Base-by-base conservation (phyloP, 1,140 invertebrate genomes). In the Linepithema humile region DNA sequence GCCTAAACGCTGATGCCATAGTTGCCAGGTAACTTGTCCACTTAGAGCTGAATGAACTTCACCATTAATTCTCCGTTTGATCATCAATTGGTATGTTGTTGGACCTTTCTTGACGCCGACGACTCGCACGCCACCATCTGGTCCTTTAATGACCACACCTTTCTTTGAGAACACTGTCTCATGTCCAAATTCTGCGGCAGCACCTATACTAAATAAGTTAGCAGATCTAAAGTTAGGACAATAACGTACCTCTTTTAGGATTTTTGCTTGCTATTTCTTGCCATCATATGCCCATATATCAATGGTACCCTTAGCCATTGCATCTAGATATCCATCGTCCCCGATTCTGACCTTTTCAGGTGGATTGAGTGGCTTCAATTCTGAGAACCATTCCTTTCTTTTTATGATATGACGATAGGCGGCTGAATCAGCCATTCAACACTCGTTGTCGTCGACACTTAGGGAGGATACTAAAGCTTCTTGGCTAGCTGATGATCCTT, bases 181-280 rank as follows among this genome's bases (percentile, higher is more conserved):
- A 40, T 40, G 60, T 62, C 60, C 60, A 62, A 35, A 38, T 12
- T 62, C 60, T n/a, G 38, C 32, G 10, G 60, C 60, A 17, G 29
- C 60, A 62, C 32, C 60, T 15, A 62, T 62, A 17, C 60, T 62
- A 35, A 62, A 62, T 62, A 62, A 62, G 29, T 62, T 62, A 17
- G 60, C 60, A 35, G 60, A 62, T 35, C 60, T 3, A 7, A 62
- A 62, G 35, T 32, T 9, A 62, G 60, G 15, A 38, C 60, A 62
- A 62, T 62, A 62, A 62, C 60, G 60, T 0, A 65, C 62, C 3
- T 65, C n/a, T 38, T 65, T 65, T 3, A 40, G 0, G 9, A 65
- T 12, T 29, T 29, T 43, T 40, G 62, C 17, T 15, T 65, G n/a
- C 62, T 38, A 65, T 10, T 65, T 40, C 3, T 65, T 43, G 17